Evolutionary conservation across 2,888 invertebrate genomes (phyloP), one percentile per base, ranked within the genome.

Genomic region (Schizaphis graminum): DNA sequence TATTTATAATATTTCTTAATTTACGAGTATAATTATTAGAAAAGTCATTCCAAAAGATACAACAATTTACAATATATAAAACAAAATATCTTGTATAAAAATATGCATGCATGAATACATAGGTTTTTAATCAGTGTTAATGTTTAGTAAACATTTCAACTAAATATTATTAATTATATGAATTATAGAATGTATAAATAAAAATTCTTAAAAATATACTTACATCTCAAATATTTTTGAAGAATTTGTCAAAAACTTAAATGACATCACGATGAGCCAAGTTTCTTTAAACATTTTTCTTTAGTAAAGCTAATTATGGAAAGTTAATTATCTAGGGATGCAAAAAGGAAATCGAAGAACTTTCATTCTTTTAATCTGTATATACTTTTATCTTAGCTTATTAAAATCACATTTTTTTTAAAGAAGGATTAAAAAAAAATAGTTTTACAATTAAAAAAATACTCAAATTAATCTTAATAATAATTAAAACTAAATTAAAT

Each of bases 391-490:
- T 53, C 44, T 13, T 88, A 24, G 16, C 49, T 87, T 88, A 88
- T 87, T 88, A 88, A 61, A 67, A 67, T 67, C 57, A 88, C 77
- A 84, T 77, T 67, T 41, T 88, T 41, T 56, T 77, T 61, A 53
- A 3, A n/a, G 13, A 53, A 77, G 13, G 53, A 93, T 93, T 89
- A 89, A 88, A 77, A 77, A 92, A 92, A 89, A 93, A 35, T 35
- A 93, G 56, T 93, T 93, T 88, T 89, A 56, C 89, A 89, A 93
- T 93, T 89, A 93, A 93, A 87, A 92, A 93, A 92, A 24, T 67
- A 92, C 49, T 87, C 13, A 67, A 67, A 67, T 90, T 77, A 56
- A 87, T 61, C 87, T 87, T 89, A 77, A 44, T 77, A 56, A 89
- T 93, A 93, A 89, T 89, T 89, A 56, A 44, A 56, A 41, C n/a